A percentile compares a stretch with the other conserved stretches of the same genome.
phyloP scores from a whole-genome alignment of 2,113 vertebrate species.

The Tichodroma muraria region DNA sequence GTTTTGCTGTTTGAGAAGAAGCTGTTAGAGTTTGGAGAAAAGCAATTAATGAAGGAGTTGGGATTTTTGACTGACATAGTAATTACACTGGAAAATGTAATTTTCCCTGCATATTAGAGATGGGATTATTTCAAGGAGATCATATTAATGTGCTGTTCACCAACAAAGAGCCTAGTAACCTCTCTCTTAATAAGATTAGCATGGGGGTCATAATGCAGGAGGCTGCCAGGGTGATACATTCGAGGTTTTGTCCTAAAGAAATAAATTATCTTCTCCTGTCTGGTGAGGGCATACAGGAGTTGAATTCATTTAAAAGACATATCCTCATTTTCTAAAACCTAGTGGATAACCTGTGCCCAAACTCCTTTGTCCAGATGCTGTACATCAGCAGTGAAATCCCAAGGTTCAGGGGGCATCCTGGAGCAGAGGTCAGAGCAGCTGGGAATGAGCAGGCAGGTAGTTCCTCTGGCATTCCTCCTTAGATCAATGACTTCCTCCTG shows the following conservation, averaged over 20 bases:
- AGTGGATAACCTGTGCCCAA: not conserved
- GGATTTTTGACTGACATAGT: constrained; percentile 60
- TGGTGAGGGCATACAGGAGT: not conserved
- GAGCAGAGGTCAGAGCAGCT: not conserved
- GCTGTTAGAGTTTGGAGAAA: constrained; percentile 45
- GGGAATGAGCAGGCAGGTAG: not conserved
- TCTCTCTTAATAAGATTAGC: constrained; percentile 67
- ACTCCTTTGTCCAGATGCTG: not conserved
- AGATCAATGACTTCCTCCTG: not conserved
- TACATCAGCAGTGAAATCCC: not conserved
- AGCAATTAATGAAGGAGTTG: constrained; percentile 56
- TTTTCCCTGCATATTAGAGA: constrained; percentile 66
- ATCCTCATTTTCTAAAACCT: not conserved
- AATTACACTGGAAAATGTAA: constrained; percentile 68
- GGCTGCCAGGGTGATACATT: constrained; percentile 36
- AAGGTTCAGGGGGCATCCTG: not conserved
- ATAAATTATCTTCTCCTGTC: constrained; percentile 13
- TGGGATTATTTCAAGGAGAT: constrained; percentile 67
- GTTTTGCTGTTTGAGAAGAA: constrained; percentile 26
- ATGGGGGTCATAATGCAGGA: constrained; percentile 32
- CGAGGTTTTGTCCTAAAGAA: constrained; percentile 52
- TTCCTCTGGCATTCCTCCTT: not conserved
- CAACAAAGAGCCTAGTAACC: constrained; percentile 54
- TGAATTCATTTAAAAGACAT: not conserved
- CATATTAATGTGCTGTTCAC: constrained; percentile 62